These are phyloP conservation scores for Lycopodina hypogea DNA, from an alignment of 37 sponge, comb jelly and placozoan species.

Conservation along the genomic window DNA sequence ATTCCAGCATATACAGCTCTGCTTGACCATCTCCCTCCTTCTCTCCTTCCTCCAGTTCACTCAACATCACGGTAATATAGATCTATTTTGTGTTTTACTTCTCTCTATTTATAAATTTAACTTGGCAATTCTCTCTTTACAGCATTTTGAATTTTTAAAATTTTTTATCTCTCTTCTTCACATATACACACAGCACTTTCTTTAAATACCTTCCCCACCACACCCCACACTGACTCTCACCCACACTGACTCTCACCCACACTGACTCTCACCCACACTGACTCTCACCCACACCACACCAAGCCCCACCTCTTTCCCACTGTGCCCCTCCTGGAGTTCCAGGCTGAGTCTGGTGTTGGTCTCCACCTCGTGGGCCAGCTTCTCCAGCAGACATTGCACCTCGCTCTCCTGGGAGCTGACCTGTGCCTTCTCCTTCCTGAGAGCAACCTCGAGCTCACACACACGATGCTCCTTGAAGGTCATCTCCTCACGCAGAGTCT, in stretches of 20 bases:
- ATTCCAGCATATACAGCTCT: neutral
- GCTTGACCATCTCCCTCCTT: neutral
- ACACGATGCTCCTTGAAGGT: slow-evolving; percentile 61
- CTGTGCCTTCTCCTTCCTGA: slow-evolving; percentile 51
- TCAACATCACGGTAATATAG: too few species aligned
- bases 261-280: too few species aligned
- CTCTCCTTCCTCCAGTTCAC: neutral
- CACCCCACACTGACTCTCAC: too few species aligned
- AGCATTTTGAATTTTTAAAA: too few species aligned
- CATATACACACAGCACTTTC: too few species aligned
- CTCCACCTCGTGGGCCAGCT: slow-evolving; percentile 66
- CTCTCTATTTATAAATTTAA: too few species aligned
- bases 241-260: too few species aligned
- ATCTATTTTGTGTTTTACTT: too few species aligned
- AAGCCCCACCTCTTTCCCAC: slow-evolving; percentile 43
- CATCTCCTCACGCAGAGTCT: slow-evolving; percentile 71
- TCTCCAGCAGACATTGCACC: slow-evolving; percentile 54
- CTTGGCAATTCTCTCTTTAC: too few species aligned
- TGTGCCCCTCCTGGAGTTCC: slow-evolving; percentile 64
- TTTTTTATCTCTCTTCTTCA: too few species aligned
- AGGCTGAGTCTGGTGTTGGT: slow-evolving; percentile 52
- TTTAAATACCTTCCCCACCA: too few species aligned
- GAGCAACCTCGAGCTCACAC: slow-evolving; percentile 34
- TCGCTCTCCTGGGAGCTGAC: slow-evolving; percentile 40
- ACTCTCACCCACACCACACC: too few species aligned